A percentile compares a stretch with the other conserved stretches of the same genome.
These are phyloP conservation scores for Cataglyphis livida DNA, from an alignment of 2,888 invertebrate species.

Conservation along the genomic window DNA sequence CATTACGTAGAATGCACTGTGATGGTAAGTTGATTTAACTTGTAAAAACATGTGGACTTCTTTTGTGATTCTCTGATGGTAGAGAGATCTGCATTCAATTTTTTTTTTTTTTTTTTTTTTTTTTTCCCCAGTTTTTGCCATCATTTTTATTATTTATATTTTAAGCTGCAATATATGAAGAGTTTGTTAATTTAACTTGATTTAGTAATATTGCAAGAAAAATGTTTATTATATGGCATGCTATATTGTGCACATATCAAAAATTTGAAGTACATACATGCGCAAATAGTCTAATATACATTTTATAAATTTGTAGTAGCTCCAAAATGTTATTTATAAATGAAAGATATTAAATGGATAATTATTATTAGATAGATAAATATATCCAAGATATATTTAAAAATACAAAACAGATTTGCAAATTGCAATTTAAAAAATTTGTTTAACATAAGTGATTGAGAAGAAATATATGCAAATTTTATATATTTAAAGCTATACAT, in stretches of 20 bases:
- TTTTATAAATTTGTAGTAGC: background rate
- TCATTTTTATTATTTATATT: background rate
- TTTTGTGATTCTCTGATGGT: background rate
- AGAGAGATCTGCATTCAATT: background rate
- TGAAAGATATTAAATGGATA: background rate
- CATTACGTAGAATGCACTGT: background rate
- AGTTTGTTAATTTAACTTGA: background rate
- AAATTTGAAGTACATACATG: background rate
- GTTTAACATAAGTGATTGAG: background rate
- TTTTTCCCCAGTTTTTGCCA: background rate
- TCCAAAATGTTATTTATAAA: constrained; percentile 4
- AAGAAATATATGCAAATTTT: background rate
- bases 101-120: background rate
- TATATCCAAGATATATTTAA: background rate
- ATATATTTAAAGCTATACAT: background rate
- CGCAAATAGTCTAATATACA: background rate
- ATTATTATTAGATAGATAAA: background rate
- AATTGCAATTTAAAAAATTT: constrained; percentile 6
- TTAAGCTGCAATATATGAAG: background rate
- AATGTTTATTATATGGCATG: background rate
- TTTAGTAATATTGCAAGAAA: background rate
- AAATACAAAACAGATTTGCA: background rate
- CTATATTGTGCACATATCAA: background rate
- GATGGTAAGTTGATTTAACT: background rate
- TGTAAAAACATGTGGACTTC: background rate